Conservation (phyloP, 1,140 invertebrate genomes). For the Formica exsecta region DNA sequence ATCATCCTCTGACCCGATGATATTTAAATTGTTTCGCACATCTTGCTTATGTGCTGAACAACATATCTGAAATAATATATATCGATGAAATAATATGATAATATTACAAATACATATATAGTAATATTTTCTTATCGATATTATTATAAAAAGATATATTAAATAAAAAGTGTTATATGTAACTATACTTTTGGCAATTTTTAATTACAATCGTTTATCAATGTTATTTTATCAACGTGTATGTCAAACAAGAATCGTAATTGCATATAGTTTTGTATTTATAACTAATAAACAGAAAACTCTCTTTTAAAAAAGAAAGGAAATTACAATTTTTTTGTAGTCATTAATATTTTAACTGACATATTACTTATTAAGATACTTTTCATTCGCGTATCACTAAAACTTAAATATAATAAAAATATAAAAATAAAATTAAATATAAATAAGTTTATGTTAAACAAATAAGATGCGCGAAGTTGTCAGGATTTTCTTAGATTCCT, state of each 20-base stretch:
- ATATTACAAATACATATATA: background rate
- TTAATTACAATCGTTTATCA: background rate
- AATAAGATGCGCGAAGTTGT: no score
- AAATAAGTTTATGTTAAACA: no score
- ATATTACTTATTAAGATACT: no score
- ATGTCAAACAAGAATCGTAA: background rate
- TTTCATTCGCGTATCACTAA: no score
- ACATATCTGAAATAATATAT: background rate
- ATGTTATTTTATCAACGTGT: background rate
- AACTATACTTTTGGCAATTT: background rate
- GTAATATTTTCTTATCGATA: background rate
- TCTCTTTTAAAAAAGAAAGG: no score
- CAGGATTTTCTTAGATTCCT: no score
- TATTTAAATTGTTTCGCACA: slow-evolving; percentile 6
- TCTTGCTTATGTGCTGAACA: background rate
- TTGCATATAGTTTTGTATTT: background rate
- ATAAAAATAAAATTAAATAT: no score
- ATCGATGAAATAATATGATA: background rate
- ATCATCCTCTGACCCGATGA: slow-evolving; percentile 1
- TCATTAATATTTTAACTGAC: no score
- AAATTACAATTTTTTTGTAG: no score
- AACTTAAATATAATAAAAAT: no score
- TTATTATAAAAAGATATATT: background rate
- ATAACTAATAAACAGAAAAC: no score
- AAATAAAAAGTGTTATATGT: background rate